Evolutionary conservation across 2,888 invertebrate genomes (phyloP), one percentile per base, ranked within the genome.

Genomic region (Leptopilina myrica): DNA sequence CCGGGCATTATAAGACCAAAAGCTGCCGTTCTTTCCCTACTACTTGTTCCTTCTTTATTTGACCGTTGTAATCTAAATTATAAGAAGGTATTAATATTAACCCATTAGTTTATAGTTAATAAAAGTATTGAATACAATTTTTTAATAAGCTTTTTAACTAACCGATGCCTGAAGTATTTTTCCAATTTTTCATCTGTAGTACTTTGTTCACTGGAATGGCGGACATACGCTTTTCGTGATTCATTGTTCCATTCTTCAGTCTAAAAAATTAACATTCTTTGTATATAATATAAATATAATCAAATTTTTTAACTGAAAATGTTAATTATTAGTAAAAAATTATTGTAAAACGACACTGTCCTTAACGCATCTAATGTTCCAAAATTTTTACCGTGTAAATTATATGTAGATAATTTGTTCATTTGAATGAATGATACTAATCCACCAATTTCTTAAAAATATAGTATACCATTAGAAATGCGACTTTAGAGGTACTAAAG

Each of bases 211-310:
- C 88, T 83, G 67, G 88, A 83, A 90, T 93, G 92, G 88, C 93
- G 90, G 89, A 83, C 85, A 77, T 93, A 91, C 86, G 90, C 91
- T 89, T 92, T 93, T 88, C 92, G 93, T 88, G 91, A 90, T 89
- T 92, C 94, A 79, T 90, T 92, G 82, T 93, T 92, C 92, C 93
- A 93, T 87, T 95, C 95, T 82, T 96, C 96, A 85, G 96, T 96
- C 95, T 96, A 91, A 81, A 83, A 84, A 78, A 62, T 77, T 81
- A 82, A 82, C 69, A 15, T 7, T 59, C 14, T 59, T 59, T n/a
- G n/a, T n/a, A n/a, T 59, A 59, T n/a, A n/a, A n/a, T n/a, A n/a
- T n/a, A n/a, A n/a, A n/a, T n/a, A n/a, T n/a, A n/a, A n/a, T n/a
- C n/a, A n/a, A n/a, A n/a, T n/a, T n/a, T n/a, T n/a, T n/a, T n/a